Evolutionary conservation across 2,113 vertebrate species (phyloP), one percentile per base, ranked within the genome.

Genomic region (Brienomyrus longianalis): DNA sequence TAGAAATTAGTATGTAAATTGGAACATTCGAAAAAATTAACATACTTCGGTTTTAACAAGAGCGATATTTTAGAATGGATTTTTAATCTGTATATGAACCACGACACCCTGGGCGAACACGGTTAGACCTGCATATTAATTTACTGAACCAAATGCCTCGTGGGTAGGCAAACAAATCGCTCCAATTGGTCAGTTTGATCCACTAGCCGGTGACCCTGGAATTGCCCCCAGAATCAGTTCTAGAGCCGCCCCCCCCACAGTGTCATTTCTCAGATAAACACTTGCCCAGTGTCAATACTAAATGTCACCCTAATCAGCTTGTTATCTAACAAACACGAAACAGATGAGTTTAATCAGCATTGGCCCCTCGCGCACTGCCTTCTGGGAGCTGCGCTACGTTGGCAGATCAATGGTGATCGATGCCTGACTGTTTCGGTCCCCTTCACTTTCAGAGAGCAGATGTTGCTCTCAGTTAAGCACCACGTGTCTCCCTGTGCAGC

Each of bases 231-330:
- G 70, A 39, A 80, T 80, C 31, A 15, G 13, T 43, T 19, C 5
- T 17, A 17, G 74, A 80, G 39, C 39, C 5, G 35, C 74, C 74
- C 35, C 35, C 15, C 74, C 19, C 74, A 80, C 74, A 3, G 15
- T 5, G 43, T 4, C 83, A 85, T 50, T 85, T 85, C 83, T 84
- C 83, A 85, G 83, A 85, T 45, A 48, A 85, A 85, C 83, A 50
- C 45, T 50, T 48, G 83, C 47, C 19, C 27, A 3, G 85, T n/a
- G 50, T 86, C 85, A 35, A 86, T 54, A 86, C 50, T 21, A 52
- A 86, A 70, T 39, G 54, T 31, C 62, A 50, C 6, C 88, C 47
- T 51, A 74, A 48, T 88, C 56, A 31, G 59, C 56, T 83, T 52
- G 66, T 80, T 80, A 35, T 74, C 39, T 35, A 70, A 50, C 43